Evolutionary conservation across 2,888 invertebrate species (phyloP).

Genomic region (Pterostichus niger): DNA sequence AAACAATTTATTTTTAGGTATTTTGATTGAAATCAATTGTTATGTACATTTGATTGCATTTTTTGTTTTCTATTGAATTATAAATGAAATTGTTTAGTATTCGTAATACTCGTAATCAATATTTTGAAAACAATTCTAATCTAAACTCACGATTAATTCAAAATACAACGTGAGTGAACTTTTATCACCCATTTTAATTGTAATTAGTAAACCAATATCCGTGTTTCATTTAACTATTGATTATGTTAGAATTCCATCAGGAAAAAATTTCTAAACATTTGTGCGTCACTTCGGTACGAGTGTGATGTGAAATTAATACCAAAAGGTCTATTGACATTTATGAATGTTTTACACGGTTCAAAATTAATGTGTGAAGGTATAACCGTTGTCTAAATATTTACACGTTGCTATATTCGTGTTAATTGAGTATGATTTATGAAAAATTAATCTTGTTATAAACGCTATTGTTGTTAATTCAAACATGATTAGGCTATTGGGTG

Average conservation of each 20-base stretch:
- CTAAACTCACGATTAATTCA: too few species aligned
- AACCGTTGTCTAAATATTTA: constrained; percentile 45
- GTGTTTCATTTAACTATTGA: constrained; percentile 13
- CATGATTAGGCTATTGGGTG: neutral
- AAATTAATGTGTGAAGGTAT: constrained; percentile 38
- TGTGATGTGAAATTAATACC: constrained; percentile 16
- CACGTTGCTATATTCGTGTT: constrained; percentile 24
- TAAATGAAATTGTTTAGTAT: too few species aligned
- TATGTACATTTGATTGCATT: too few species aligned
- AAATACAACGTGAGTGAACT: neutral
- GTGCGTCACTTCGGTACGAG: neutral
- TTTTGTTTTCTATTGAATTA: too few species aligned
- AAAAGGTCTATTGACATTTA: constrained; percentile 20
- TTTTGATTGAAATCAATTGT: too few species aligned
- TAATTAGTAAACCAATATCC: constrained; percentile 42
- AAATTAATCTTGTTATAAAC: constrained; percentile 33
- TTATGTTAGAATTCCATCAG: neutral
- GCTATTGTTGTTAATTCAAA: constrained; percentile 48
- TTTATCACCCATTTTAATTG: constrained; percentile 15
- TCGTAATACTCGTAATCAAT: too few species aligned
- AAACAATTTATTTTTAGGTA: too few species aligned
- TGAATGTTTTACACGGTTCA: constrained; percentile 30
- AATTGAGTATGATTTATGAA: constrained; percentile 57
- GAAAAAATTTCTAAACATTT: constrained; percentile 18
- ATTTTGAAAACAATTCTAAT: too few species aligned